Evolutionary conservation across 2,888 invertebrate genomes (phyloP), one percentile per base, ranked within the genome.

Genomic region (Periphyllus acericola): DNA sequence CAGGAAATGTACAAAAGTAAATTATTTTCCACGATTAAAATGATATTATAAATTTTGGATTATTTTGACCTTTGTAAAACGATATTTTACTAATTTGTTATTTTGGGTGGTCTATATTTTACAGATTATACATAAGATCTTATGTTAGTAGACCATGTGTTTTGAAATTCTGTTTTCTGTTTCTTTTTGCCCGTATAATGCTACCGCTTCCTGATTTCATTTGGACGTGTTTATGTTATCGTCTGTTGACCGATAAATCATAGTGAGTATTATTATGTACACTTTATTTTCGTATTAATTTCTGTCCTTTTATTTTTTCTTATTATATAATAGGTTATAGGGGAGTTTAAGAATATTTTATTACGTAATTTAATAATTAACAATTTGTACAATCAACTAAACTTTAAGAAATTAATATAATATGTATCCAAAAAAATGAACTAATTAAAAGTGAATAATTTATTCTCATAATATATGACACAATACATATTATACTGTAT

Each of bases 141-240:
- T 71, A 60, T 83, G 75, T 82, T 40, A 40, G 40, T 34, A 1
- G 14, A 84, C 36, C 40, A 76, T 32, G 60, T 84, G 83, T 75
- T 84, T 84, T 40, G 6, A 25, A 66, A 76, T 68, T 66, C 29
- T 83, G 55, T 75, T 84, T 84, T 84, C 32, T 66, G 75, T 84
- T 75, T 21, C 25, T 84, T 84, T 76, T 60, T 29, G 29, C 40
- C 75, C 66, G 40, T 40, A 75, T 14, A 14, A 14, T 66, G 40
- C 21, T 8, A 40, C 74, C 25, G 36, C 74, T 75, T 84, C 40
- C 66, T 29, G 46, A 75, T 75, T 84, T 66, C 21, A 66, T 66
- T 46, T 66, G 25, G 19, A 75, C 29, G 40, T 46, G 55, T 83
- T 83, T 72, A 72, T 74, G 55, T 83, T 66, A 52, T 34, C 34